Evolutionary conservation across 2,113 vertebrate genomes (phyloP), one percentile per base, ranked within the genome.

Genomic region (Clarias magur): DNA sequence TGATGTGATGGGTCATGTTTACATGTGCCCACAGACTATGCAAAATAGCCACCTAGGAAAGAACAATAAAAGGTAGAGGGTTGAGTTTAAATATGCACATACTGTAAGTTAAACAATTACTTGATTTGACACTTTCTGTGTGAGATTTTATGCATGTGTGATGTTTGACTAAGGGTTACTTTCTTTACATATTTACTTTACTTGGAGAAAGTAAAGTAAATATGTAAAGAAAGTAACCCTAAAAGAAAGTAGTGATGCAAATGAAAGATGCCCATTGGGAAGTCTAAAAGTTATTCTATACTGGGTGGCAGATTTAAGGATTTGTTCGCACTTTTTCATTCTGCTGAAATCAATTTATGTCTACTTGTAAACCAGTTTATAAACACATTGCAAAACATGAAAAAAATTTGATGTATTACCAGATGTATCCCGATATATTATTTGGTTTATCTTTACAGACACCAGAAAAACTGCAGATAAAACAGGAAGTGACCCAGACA

Each of bases 401-500:
- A 21, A 19, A 7, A 21, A 68, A 68, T 68, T 8, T 68, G 15
- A 34, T 72, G 30, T 72, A 38, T 27, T 27, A 67, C 27, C n/a
- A 67, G n/a, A 27, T 17, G 27, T 34, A 34, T 70, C 16, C 7
- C 21, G 2, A 38, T 38, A 34, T 70, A 34, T 72, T 72, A 70
- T 42, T 72, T 80, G 53, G 25, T 59, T 88, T 34, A 57, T 54
- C 17, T 85, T 11, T 63, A 0, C 85, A 90, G 87, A 84, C 63
- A n/a, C 34, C 80, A 27, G 89, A 90, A 57, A 75, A 86, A 19
- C 42, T 73, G 72, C 79, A 83, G 65, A 72, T 87, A 87, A 91
- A 89, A 80, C 95, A 96, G 92, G 97, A 97, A 86, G 92, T 98
- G 84, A 94, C 92, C 76, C 93, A 70, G 0, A 94, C 97, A 90